phyloP scores from a whole-genome alignment of 2,797 vertebrate genomes.

The Diplodus sargus region DNA sequence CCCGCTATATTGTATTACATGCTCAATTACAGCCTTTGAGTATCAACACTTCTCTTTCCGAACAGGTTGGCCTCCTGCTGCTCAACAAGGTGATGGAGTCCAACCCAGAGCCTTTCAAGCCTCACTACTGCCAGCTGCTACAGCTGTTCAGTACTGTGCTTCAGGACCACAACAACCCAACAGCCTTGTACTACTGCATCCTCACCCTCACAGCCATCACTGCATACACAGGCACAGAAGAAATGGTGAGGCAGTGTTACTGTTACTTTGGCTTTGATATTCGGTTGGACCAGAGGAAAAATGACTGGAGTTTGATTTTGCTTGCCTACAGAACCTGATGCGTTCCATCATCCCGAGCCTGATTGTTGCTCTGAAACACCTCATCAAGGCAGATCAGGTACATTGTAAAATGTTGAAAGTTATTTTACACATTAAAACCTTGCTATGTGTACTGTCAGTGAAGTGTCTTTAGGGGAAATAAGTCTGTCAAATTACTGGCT shows the following conservation, averaged over 20 bases:
- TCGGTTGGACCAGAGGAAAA: not conserved
- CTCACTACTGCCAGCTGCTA: constrained; percentile 88
- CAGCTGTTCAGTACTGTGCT: constrained; percentile 86
- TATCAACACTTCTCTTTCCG: not conserved
- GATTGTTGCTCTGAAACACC: constrained; percentile 85
- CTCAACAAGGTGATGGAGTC: constrained; percentile 90
- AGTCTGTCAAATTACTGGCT: not conserved
- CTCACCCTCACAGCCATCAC: constrained; percentile 87
- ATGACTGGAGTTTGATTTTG: constrained; percentile 3
- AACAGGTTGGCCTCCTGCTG: constrained; percentile 89
- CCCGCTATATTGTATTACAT: not conserved
- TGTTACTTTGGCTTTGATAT: not conserved
- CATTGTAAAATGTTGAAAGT: not conserved
- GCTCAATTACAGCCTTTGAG: not conserved
- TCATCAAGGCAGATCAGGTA: constrained; percentile 90
- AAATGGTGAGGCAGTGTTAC: constrained; percentile 84
- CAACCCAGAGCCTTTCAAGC: constrained; percentile 87
- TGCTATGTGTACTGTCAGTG: not conserved
- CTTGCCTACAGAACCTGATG: constrained; percentile 84
- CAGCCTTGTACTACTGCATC: constrained; percentile 88
- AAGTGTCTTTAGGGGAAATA: not conserved
- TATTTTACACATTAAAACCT: not conserved
- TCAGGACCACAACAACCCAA: constrained; percentile 84
- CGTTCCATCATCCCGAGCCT: constrained; percentile 88
- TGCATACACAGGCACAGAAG: constrained; percentile 82